These are phyloP conservation scores for Leptoteleia sp. DNA, from an alignment of 1,140 invertebrate species.

Conservation along the genomic window DNA sequence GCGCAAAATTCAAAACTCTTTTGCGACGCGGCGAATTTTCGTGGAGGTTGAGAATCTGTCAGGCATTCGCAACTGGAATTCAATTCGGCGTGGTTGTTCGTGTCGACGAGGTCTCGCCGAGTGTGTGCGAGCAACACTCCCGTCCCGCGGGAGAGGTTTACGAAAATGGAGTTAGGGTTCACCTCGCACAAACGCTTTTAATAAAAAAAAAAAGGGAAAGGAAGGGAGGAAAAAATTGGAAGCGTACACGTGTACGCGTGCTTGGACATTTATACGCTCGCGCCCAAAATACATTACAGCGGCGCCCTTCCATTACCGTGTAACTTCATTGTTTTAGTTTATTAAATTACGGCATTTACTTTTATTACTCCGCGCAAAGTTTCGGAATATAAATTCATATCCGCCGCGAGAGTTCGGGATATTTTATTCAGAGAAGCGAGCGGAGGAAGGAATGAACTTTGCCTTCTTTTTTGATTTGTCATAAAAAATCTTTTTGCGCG, in stretches of 20 bases:
- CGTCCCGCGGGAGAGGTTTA: slow-evolving; percentile 53
- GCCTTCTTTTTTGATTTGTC: background rate
- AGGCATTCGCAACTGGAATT: slow-evolving; percentile 66
- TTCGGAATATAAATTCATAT: background rate
- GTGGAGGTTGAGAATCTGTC: slow-evolving; percentile 56
- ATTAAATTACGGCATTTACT: slow-evolving; percentile 22
- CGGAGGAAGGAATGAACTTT: no score
- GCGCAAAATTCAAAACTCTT: slow-evolving; percentile 58
- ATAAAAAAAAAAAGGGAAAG: slow-evolving; percentile 25
- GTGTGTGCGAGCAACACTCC: slow-evolving; percentile 44
- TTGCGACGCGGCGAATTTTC: slow-evolving; percentile 41
- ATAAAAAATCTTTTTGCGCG: no score
- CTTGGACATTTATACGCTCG: slow-evolving; percentile 13
- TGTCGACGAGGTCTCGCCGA: slow-evolving; percentile 55
- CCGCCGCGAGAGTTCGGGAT: background rate
- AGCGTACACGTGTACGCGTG: slow-evolving; percentile 5
- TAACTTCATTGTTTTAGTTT: slow-evolving; percentile 18
- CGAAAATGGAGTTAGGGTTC: slow-evolving; percentile 53
- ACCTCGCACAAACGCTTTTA: slow-evolving; percentile 26
- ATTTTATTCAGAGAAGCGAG: background rate
- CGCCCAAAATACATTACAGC: slow-evolving; percentile 6
- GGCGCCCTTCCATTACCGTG: slow-evolving; percentile 10
- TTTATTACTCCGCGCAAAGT: background rate
- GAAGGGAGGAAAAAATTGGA: background rate
- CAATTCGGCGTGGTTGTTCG: slow-evolving; percentile 71